Evolutionary conservation across 2,113 vertebrate species (phyloP).

Genomic region (Danio rerio): DNA sequence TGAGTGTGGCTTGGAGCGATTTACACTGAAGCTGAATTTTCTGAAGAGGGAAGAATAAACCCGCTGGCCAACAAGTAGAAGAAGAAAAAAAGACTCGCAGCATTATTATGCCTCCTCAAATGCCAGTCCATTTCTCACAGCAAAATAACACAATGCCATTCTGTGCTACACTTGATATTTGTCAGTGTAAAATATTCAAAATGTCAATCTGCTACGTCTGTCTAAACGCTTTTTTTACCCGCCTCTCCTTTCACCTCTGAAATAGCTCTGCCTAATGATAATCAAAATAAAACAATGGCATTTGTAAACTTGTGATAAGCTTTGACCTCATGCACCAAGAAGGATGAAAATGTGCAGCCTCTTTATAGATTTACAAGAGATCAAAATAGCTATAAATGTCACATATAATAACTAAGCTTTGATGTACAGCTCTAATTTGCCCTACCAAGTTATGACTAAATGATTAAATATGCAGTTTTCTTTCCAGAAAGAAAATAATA

Average conservation of each 20-base stretch:
- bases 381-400: conserved; percentile 29
- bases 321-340: not conserved
- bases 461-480: conserved; percentile 47
- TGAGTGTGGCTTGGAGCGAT: not conserved
- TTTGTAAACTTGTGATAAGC: not conserved
- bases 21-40: not conserved
- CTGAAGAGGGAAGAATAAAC: not conserved
- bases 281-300: not conserved
- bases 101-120: conserved; percentile 27
- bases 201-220: conserved; percentile 33
- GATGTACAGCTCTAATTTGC: conserved; percentile 51
- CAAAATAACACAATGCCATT: conserved; percentile 32
- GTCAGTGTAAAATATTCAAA: conserved; percentile 26
- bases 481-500: conserved; percentile 40
- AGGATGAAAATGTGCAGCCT: not conserved
- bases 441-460: conserved; percentile 38
- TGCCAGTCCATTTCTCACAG: conserved; percentile 33
- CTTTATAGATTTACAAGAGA: conserved; percentile 15
- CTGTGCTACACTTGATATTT: conserved; percentile 19
- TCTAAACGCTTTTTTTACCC: not conserved
- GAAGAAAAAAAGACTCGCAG: conserved; percentile 18
- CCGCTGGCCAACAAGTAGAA: not conserved
- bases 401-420: conserved; percentile 46
- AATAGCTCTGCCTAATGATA: not conserved
- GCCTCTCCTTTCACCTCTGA: not conserved